These are phyloP conservation scores for Episyrphus balteatus DNA, from an alignment of 1,140 invertebrate species.

Conservation along the genomic window DNA sequence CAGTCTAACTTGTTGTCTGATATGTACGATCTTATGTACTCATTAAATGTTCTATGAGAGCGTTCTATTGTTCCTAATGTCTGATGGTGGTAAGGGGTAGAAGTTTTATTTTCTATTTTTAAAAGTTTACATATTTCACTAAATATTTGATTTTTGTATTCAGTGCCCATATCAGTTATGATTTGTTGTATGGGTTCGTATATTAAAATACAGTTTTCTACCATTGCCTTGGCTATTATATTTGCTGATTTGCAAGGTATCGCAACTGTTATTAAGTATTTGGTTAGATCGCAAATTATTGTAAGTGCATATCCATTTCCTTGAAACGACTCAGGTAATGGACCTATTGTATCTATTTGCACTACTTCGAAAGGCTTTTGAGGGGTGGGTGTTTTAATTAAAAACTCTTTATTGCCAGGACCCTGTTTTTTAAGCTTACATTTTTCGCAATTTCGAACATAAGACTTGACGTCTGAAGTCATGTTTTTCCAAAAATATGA, in stretches of 20 bases:
- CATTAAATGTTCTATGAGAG: too few relatives aligned
- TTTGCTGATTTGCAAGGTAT: neutral
- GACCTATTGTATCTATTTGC: too few relatives aligned
- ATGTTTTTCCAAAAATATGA: neutral
- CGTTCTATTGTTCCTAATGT: conserved; percentile 1
- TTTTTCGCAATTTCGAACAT: neutral
- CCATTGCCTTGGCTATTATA: neutral
- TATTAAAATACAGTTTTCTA: too few relatives aligned
- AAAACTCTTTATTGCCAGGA: neutral
- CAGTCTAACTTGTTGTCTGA: too few relatives aligned
- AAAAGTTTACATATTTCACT: neutral
- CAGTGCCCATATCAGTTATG: neutral
- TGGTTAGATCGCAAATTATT: neutral
- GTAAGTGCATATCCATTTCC: neutral
- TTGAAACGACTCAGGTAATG: too few relatives aligned
- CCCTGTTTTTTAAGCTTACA: neutral
- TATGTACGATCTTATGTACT: neutral
- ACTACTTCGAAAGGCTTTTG: too few relatives aligned
- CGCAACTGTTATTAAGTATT: neutral
- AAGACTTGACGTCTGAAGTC: neutral
- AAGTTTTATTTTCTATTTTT: neutral
- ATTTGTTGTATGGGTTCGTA: too few relatives aligned
- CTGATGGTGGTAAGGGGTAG: neutral
- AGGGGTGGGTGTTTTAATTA: neutral
- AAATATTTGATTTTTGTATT: conserved; percentile 2